These are phyloP conservation scores for Galemys pyrenaicus DNA, from an alignment of 2,113 vertebrate genomes.

Conservation along the genomic window DNA sequence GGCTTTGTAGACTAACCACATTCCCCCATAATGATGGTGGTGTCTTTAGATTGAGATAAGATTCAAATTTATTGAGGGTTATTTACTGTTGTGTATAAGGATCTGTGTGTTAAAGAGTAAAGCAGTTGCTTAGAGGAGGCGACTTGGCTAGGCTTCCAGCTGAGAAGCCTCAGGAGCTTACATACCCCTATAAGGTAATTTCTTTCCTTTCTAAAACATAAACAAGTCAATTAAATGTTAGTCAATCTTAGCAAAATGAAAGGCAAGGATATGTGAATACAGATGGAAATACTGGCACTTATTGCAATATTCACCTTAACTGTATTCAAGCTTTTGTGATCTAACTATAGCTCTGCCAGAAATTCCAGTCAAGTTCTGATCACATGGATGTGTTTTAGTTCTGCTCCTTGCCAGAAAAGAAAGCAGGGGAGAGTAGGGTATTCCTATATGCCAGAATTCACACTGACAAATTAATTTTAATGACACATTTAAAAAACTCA, in stretches of 20 bases:
- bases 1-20: conserved; percentile 81
- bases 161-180: conserved; percentile 75
- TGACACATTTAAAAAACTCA: neutral
- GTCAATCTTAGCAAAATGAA: conserved; percentile 56
- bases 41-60: conserved; percentile 82
- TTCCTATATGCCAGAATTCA: conserved; percentile 36
- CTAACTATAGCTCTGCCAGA: conserved; percentile 36
- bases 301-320: conserved; percentile 60
- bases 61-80: conserved; percentile 82
- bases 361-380: conserved; percentile 45
- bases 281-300: conserved; percentile 38
- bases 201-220: conserved; percentile 73
- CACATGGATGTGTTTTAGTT: conserved; percentile 30
- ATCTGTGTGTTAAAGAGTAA: conserved; percentile 40
- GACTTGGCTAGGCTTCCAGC: conserved; percentile 37
- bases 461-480: conserved; percentile 60
- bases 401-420: conserved; percentile 50
- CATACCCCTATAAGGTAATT: conserved; percentile 84
- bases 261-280: conserved; percentile 33
- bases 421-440: neutral
- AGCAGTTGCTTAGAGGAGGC: conserved; percentile 44
- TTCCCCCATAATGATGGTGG: conserved; percentile 69
- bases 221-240: conserved; percentile 79
- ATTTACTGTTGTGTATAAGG: conserved; percentile 58
- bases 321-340: conserved; percentile 30